Base-by-base conservation (phyloP, 2,797 vertebrate genomes). In the Oryzias dopingdopingensis region DNA sequence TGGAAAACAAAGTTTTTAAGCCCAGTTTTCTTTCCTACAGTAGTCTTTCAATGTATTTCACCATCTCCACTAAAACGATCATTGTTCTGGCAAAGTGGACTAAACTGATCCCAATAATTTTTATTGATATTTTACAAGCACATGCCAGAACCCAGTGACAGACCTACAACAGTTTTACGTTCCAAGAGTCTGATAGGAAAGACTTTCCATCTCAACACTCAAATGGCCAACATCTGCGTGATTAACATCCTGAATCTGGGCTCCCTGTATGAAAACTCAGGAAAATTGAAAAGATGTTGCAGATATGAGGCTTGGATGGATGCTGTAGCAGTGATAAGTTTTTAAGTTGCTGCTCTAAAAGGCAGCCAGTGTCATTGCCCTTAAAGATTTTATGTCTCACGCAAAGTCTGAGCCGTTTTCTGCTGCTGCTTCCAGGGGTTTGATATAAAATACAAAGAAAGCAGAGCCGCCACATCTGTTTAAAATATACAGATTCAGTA, bases 361-460 rank as follows among this genome's bases (percentile, higher is more conserved):
- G 0, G 41, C 40, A 67, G 75, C 77, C 79, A 80, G 60, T 23
- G 49, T 79, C 74, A 79, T 79, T 2, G 63, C 71, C 56, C 26
- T 79, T 78, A 74, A 63, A 62, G 41, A 49, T 66, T 85, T 80
- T 69, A 77, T 56, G 61, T 81, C 77, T 68, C 57, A 57, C 54
- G 60, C 74, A 14, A 68, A 65, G 62, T 71, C 67, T 62, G 42
- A 63, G 41, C 62, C 55, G 18, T 66, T 51, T 54, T 55, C 71
- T 49, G 68, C 40, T 5, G 44, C 62, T 14, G 66, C 26, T 61
- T 83, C 82, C 79, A 80, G 65, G 59, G 61, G 67, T 83, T 87
- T 77, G 77, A 85, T 83, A 78, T 81, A 24, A 72, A 77, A 80
- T 68, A 79, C 76, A 71, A 71, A 72, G 77, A 67, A 76, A 62